phyloP scores from a whole-genome alignment of 2,113 vertebrate genomes.

The Uria lomvia region DNA sequence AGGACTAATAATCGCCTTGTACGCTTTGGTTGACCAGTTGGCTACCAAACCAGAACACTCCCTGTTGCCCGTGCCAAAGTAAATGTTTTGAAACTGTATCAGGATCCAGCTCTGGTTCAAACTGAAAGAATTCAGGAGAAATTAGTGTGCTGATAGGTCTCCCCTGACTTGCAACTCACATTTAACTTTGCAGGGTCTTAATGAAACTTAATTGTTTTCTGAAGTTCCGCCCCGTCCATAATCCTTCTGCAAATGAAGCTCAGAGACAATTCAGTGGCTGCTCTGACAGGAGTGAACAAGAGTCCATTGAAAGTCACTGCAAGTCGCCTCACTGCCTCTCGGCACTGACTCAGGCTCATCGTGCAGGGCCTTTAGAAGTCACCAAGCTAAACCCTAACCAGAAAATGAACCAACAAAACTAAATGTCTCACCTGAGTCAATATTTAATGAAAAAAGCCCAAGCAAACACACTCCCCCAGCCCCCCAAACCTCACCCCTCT shows the following conservation, averaged over 20 bases:
- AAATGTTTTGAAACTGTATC: conserved; percentile 49
- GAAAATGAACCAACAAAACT: not conserved
- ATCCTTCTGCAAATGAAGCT: not conserved
- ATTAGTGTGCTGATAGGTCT: not conserved
- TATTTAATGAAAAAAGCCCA: not conserved
- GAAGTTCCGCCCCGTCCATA: not conserved
- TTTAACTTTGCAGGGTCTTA: not conserved
- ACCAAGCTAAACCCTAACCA: not conserved
- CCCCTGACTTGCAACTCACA: not conserved
- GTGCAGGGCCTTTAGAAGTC: not conserved
- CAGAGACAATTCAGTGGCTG: not conserved
- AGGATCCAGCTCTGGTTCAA: not conserved
- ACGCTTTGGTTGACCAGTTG: not conserved
- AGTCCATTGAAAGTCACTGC: not conserved
- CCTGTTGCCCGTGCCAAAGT: not conserved
- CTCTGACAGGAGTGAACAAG: not conserved
- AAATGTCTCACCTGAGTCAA: not conserved
- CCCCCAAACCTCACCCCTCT: not conserved
- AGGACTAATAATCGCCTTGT: not conserved
- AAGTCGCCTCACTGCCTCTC: not conserved
- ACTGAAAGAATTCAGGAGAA: not conserved
- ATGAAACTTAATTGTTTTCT: not conserved
- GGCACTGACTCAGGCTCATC: not conserved
- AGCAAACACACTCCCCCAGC: rapidly evolving
- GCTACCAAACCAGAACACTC: conserved; percentile 9